A percentile compares a stretch with the other conserved stretches of the same genome.
Conservation (phyloP, 2,113 vertebrate species). For the Prinia subflava region DNA sequence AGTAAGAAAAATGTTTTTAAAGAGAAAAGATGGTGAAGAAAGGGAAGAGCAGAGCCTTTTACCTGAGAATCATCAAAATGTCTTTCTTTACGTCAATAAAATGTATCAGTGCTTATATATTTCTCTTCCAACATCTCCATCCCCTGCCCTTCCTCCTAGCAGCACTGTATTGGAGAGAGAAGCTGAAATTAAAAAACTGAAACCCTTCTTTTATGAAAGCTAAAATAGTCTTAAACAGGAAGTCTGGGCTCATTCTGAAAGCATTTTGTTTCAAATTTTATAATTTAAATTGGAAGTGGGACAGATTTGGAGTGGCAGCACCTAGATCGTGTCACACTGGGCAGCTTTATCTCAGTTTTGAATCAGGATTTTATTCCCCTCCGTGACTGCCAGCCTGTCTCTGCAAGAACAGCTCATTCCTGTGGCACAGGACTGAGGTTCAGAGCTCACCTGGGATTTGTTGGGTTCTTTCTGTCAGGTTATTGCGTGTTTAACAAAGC, state of each 20-base stretch:
- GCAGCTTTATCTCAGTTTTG: not conserved
- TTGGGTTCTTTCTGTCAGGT: not conserved
- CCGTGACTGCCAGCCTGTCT: not conserved
- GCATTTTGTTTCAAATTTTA: not conserved
- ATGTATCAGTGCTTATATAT: not conserved
- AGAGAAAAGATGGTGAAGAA: not conserved
- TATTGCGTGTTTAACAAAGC: fast-evolving
- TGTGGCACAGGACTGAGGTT: not conserved
- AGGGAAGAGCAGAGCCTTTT: not conserved
- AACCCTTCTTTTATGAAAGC: not conserved
- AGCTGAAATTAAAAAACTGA: not conserved
- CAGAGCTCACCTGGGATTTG: not conserved
- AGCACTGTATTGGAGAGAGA: not conserved
- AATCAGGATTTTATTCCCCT: not conserved
- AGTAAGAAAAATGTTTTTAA: not conserved
- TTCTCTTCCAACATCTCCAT: not conserved
- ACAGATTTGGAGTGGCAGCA: not conserved
- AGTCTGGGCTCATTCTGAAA: not conserved
- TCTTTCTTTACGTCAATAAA: not conserved
- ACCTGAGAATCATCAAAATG: not conserved
- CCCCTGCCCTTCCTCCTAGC: not conserved
- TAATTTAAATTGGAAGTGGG: not conserved
- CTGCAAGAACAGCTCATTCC: not conserved
- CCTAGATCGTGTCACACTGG: not conserved
- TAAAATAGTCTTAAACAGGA: not conserved